Evolutionary conservation across 2,888 invertebrate genomes (phyloP).

Genomic region (Drosophila infuscata): DNA sequence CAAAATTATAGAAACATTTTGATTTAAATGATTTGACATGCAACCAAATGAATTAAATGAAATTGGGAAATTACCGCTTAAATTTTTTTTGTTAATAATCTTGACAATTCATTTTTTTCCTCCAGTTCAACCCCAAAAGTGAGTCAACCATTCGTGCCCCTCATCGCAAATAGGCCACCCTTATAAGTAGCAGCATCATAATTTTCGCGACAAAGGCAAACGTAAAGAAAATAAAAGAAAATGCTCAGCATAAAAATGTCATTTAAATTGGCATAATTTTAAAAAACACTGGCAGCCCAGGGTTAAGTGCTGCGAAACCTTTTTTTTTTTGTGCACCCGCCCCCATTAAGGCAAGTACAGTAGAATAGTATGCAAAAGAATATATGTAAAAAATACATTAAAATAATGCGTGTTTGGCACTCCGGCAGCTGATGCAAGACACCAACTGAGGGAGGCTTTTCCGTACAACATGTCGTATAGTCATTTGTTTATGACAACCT

Average conservation of each 20-base stretch:
- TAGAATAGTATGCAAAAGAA: slow-evolving; percentile 3
- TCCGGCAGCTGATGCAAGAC: slow-evolving; percentile 80
- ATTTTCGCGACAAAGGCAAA: slow-evolving; percentile 45
- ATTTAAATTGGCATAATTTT: slow-evolving; percentile 74
- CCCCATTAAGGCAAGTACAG: slow-evolving; percentile 37
- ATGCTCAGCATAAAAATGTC: slow-evolving; percentile 73
- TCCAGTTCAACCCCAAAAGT: not conserved
- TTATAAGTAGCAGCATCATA: slow-evolving; percentile 37
- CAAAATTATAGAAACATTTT: not conserved
- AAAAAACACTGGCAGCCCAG: slow-evolving; percentile 33
- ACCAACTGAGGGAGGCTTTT: slow-evolving; percentile 19
- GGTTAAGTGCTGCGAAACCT: slow-evolving; percentile 61
- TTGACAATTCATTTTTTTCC: slow-evolving; percentile 82
- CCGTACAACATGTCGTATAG: slow-evolving; percentile 44
- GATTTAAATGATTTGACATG: not conserved
- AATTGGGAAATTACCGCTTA: not conserved
- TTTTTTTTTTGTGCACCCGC: slow-evolving; percentile 32
- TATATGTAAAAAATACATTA: slow-evolving; percentile 80
- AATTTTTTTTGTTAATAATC: slow-evolving; percentile 18
- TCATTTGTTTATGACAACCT: slow-evolving; percentile 72
- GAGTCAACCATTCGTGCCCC: slow-evolving; percentile 13
- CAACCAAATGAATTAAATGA: not conserved
- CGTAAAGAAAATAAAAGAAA: slow-evolving; percentile 28
- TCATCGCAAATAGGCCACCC: slow-evolving; percentile 38
- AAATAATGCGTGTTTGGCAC: slow-evolving; percentile 78